These are phyloP conservation scores for Raja brachyura DNA, from an alignment of 2,113 vertebrate genomes.

Conservation along the genomic window DNA sequence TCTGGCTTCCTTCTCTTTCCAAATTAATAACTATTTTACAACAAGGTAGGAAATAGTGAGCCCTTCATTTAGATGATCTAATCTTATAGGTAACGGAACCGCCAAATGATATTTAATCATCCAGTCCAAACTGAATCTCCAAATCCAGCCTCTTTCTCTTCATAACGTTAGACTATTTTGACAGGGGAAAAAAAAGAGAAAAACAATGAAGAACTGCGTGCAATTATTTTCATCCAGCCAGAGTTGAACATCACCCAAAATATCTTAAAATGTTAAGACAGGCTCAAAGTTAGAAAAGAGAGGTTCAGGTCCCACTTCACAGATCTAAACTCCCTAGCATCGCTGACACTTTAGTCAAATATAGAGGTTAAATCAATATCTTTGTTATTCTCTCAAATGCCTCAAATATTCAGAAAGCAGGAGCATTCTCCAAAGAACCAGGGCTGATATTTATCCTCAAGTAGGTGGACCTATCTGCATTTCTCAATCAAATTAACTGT, in stretches of 20 bases:
- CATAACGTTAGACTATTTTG: background rate
- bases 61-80: background rate
- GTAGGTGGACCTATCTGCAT: no score
- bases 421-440: no score
- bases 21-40: background rate
- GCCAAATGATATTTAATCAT: background rate
- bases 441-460: no score
- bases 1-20: conserved; percentile 30
- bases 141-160: background rate
- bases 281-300: background rate
- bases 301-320: background rate
- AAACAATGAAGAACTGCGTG: background rate
- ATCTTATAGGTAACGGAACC: background rate
- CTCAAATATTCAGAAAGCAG: no score
- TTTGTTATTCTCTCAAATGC: background rate
- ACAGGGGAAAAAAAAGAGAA: background rate
- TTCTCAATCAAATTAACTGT: no score
- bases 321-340: background rate
- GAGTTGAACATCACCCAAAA: background rate
- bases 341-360: background rate
- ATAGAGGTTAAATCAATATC: background rate
- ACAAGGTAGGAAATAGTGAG: no score
- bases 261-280: no score
- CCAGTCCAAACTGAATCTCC: background rate
- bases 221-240: background rate